Evolutionary conservation across 2,888 invertebrate species (phyloP).

Genomic region (Cryptocheilus praepositus): DNA sequence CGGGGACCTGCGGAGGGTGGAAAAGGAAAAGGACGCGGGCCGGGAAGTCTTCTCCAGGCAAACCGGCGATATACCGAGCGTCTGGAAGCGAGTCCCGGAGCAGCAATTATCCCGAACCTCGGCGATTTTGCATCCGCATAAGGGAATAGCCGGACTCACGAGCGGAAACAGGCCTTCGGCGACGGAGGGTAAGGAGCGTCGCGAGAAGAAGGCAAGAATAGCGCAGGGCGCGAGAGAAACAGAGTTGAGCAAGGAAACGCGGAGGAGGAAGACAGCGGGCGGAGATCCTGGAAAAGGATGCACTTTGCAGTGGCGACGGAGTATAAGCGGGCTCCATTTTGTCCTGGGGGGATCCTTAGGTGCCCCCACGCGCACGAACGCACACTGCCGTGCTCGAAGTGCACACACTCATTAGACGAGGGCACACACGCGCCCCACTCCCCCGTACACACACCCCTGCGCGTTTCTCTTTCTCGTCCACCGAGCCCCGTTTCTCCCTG

Average conservation of each 20-base stretch:
- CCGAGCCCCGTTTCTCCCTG: constrained; percentile 13
- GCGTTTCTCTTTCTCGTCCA: not conserved
- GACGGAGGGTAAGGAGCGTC: not conserved
- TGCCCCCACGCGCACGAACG: constrained; percentile 46
- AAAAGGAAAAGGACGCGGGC: not conserved
- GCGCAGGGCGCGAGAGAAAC: constrained; percentile 34
- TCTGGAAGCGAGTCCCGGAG: constrained; percentile 54
- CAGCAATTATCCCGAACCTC: constrained; percentile 61
- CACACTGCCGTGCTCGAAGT: constrained; percentile 36
- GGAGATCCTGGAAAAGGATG: constrained; percentile 63
- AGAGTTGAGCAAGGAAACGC: constrained; percentile 22
- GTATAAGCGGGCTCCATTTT: constrained; percentile 72
- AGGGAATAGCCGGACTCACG: constrained; percentile 43
- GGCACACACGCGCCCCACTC: constrained; percentile 44
- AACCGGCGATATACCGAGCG: constrained; percentile 49
- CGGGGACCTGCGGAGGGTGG: not conserved
- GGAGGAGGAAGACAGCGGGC: constrained; percentile 33
- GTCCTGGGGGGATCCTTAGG: constrained; percentile 70
- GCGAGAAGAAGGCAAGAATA: constrained; percentile 20
- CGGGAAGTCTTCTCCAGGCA: constrained; percentile 42
- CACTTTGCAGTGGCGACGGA: constrained; percentile 65
- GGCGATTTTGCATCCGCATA: constrained; percentile 58
- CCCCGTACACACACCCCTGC: constrained; percentile 7
- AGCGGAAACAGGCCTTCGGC: constrained; percentile 10
- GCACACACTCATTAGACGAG: constrained; percentile 56